Evolutionary conservation across 2,113 vertebrate genomes (phyloP), one percentile per base, ranked within the genome.

Genomic region (Amphiprion percula): DNA sequence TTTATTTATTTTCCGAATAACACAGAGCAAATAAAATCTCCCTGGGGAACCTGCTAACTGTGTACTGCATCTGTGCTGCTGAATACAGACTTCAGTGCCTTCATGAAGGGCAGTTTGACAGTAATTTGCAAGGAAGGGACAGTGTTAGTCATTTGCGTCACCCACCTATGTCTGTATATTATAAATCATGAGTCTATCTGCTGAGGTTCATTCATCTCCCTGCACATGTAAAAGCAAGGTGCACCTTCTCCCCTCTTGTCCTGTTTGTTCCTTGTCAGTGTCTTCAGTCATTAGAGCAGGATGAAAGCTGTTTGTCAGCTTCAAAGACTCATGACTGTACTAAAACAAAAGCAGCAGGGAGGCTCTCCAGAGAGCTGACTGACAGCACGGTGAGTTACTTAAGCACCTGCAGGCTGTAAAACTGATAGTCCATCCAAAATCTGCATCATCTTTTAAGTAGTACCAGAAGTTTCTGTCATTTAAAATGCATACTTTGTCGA

Each of bases 261-360:
- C 59, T 81, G 44, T 84, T 69, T 88, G 79, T 71, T 86, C 55
- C 64, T 68, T 56, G 69, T 84, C 74, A 54, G 2, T 37, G 81
- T 79, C 81, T 64, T 77, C 55, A 28, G 53, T 74, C 84, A 78
- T 88, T 79, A 82, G 39, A 77, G 49, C 19, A 21, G 53, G 52
- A 79, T 85, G 74, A 85, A 88, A 86, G 77, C 46, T 82, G 58
- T 85, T 85, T 85, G 78, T 80, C 79, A 69, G 68, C 70, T 47
- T 74, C 53, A 79, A 84, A 82, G 84, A 82, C 72, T 80, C 72
- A 4, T 87, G 79, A 85, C 86, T 88, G 77, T 83, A 74, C 66
- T 83, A 23, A 84, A 90, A 87, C 80, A 88, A 79, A 87, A 83
- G 74, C 80, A 87, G 77, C 75, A 24, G 77, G 62, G 61, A 77